phyloP scores from a whole-genome alignment of 2,113 vertebrate genomes.

The Callithrix jacchus region DNA sequence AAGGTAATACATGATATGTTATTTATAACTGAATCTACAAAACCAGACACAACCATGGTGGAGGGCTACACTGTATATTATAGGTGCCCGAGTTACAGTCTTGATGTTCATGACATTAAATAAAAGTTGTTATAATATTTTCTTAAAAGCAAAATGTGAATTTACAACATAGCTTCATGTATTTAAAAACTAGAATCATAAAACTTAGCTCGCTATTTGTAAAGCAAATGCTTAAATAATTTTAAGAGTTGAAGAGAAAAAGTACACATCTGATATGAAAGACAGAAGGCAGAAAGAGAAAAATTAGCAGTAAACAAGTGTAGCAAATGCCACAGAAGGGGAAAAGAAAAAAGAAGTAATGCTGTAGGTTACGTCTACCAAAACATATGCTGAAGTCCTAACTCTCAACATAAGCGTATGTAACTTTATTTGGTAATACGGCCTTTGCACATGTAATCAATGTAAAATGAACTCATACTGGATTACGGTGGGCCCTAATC shows the following conservation, averaged over 20 bases:
- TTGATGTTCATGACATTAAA: no score
- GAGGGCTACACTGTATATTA: not conserved
- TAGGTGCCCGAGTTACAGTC: not conserved
- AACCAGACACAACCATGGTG: not conserved
- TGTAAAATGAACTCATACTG: not conserved
- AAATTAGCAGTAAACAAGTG: not conserved
- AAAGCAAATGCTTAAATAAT: not conserved
- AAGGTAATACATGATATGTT: not conserved
- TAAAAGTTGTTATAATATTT: no score
- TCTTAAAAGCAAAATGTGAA: not conserved
- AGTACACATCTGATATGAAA: not conserved
- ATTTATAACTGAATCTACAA: not conserved
- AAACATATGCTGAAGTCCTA: not conserved
- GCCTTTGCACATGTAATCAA: not conserved
- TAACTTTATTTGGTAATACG: not conserved
- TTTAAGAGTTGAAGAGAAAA: not conserved
- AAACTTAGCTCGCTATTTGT: not conserved
- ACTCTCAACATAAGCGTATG: not conserved
- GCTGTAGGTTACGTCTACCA: no score
- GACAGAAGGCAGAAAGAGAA: not conserved
- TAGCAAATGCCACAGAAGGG: no score
- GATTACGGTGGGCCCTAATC: not conserved
- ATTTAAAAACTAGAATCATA: not conserved
- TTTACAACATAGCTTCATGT: not conserved
- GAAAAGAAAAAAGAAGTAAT: not conserved